phyloP scores from a whole-genome alignment of 92 coral and sea anemone genomes.

The Phenganax marumi region DNA sequence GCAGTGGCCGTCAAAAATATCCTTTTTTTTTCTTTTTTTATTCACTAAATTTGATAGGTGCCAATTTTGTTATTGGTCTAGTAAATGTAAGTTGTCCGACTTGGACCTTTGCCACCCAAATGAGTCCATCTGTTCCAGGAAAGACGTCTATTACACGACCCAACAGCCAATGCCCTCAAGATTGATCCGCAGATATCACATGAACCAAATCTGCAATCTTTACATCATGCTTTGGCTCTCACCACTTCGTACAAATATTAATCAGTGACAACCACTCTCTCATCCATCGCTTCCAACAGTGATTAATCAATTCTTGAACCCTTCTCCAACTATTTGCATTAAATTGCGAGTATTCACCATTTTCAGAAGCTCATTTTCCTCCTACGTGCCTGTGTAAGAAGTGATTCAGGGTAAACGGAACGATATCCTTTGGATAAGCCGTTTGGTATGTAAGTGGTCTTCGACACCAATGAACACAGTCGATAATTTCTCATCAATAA shows the following conservation, averaged over 20 bases:
- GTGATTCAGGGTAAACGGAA: conserved; percentile 5
- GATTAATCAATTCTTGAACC: conserved; percentile 16
- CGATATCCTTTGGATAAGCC: conserved; percentile 19
- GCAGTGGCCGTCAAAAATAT: conserved; percentile 11
- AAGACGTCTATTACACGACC: conserved; percentile 18
- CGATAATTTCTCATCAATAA: conserved; percentile 16
- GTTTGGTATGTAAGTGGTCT: conserved; percentile 34
- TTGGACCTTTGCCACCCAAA: conserved; percentile 47
- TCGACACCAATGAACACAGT: conserved; percentile 5
- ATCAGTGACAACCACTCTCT: conserved; percentile 40
- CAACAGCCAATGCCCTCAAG: conserved; percentile 40
- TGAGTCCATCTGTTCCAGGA: conserved; percentile 54
- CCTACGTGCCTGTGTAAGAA: not conserved
- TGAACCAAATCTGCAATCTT: conserved; percentile 36
- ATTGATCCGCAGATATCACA: conserved; percentile 34
- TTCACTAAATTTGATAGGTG: not conserved
- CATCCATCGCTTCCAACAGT: conserved; percentile 41
- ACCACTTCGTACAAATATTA: conserved; percentile 24
- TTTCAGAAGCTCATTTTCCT: not conserved
- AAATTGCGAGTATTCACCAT: not conserved
- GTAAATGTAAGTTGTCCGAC: conserved; percentile 39
- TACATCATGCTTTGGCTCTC: conserved; percentile 17
- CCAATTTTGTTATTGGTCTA: conserved; percentile 50
- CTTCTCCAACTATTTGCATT: conserved; percentile 14
- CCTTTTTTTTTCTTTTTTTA: too few species aligned